Percentiles rank a stretch among this genome's conserved stretches.
phyloP scores from a whole-genome alignment of 2,113 vertebrate species.

The Chiloscyllium plagiosum region DNA sequence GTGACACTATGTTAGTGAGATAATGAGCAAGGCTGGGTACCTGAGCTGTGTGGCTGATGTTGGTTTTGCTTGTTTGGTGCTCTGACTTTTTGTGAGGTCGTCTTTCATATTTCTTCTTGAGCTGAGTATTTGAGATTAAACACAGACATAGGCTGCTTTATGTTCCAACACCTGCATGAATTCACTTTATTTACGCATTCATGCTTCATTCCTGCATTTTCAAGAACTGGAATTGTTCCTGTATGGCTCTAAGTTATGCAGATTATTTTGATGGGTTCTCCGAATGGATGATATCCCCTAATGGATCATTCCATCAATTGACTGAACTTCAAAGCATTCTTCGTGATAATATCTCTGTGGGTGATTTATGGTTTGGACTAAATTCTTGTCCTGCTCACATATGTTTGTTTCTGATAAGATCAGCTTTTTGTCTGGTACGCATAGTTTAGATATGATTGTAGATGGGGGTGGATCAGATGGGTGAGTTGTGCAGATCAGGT shows the following conservation, averaged over 20 bases:
- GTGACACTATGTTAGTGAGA: no score
- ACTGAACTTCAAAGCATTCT: background rate
- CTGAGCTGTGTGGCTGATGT: background rate
- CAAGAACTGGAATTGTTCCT: background rate
- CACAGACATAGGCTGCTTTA: background rate
- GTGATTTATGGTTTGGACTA: background rate
- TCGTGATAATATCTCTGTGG: background rate
- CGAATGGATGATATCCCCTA: background rate
- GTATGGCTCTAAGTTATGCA: background rate
- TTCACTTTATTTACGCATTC: background rate
- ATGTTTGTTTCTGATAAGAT: background rate
- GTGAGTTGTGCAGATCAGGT: background rate
- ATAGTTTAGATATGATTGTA: background rate
- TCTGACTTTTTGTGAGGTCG: background rate
- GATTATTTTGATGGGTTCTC: background rate
- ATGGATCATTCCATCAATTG: background rate
- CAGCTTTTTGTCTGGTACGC: background rate
- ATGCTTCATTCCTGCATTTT: background rate
- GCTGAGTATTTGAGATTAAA: background rate
- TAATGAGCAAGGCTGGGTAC: no score
- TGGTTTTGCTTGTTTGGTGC: background rate
- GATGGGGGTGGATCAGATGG: background rate
- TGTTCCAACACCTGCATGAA: background rate
- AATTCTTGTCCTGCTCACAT: background rate
- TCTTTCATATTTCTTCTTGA: background rate